Evolutionary conservation across 2,888 invertebrate genomes (phyloP).

Genomic region (Lucinisca nassula): DNA sequence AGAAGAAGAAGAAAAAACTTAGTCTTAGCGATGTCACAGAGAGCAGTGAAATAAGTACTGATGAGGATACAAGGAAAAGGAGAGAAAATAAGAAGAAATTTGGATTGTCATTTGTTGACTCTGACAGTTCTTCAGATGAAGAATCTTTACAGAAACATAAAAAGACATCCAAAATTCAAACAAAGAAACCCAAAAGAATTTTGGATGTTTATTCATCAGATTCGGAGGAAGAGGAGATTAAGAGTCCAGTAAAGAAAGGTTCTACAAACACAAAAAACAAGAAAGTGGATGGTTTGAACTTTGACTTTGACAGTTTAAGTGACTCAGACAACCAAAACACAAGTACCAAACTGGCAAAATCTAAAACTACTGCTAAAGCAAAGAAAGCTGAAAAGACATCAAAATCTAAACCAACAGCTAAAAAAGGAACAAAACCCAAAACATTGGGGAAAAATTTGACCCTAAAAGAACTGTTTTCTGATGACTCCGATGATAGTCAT

Average conservation of each 20-base stretch:
- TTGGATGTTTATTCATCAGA: slow-evolving; percentile 75
- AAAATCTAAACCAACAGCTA: slow-evolving; percentile 53
- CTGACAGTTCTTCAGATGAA: slow-evolving; percentile 60
- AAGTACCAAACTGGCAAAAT: slow-evolving; percentile 60
- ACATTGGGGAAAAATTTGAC: slow-evolving; percentile 60
- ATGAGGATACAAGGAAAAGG: slow-evolving; percentile 68
- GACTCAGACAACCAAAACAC: slow-evolving; percentile 63
- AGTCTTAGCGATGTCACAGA: slow-evolving; percentile 77
- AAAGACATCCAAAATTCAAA: slow-evolving; percentile 44
- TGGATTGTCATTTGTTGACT: slow-evolving; percentile 60
- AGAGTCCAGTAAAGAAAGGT: slow-evolving; percentile 63
- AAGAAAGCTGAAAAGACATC: slow-evolving; percentile 33
- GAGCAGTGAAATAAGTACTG: slow-evolving; percentile 75
- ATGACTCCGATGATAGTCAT: slow-evolving; percentile 70
- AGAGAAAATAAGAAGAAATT: slow-evolving; percentile 62
- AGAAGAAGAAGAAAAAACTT: slow-evolving; percentile 78
- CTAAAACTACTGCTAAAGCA: slow-evolving; percentile 62
- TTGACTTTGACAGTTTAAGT: slow-evolving; percentile 66
- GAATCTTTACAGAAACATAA: slow-evolving; percentile 42
- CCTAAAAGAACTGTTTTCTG: slow-evolving; percentile 67
- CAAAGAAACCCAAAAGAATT: slow-evolving; percentile 70
- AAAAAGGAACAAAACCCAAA: slow-evolving; percentile 63
- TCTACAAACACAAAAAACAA: slow-evolving; percentile 65
- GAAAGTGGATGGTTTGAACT: slow-evolving; percentile 46
- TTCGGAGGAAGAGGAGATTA: slow-evolving; percentile 59